Evolutionary conservation across 2,888 invertebrate genomes (phyloP), one percentile per base, ranked within the genome.

Genomic region (Stenoptilia bipunctidactyla): DNA sequence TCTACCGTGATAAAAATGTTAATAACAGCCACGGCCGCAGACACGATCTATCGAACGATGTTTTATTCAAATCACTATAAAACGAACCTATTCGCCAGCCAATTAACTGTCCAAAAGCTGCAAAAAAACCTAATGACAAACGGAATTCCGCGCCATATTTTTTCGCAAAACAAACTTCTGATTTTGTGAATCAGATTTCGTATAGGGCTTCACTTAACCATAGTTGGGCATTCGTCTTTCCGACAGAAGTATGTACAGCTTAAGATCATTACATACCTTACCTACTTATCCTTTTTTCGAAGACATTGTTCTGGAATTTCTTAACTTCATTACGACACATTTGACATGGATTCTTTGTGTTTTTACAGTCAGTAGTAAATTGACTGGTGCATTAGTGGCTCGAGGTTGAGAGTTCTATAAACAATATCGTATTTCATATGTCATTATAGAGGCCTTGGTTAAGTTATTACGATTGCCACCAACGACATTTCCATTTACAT

Each of bases 361-460:
- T 20, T 8, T 20, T 20, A 20, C 20, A 20, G 20, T 45, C 34
- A 40, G 39, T 14, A 37, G 39, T 36, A 39, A 36, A 34, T 42
- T 38, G 43, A 36, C 33, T 39, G 15, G 38, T 44, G 45, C 42
- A 46, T 20, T 20, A 20, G 20, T 8, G 4, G 3, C 20, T 3
- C 20, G 20, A 20, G 20, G 20, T 20, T 20, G 20, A 64, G 61
- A 58, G 61, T 53, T 64, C 56, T 45, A 56, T 55, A 66, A 66
- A 67, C 66, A 66, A 53, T 60, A 62, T 66, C 65, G 47, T 50
- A 56, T 66, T 66, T 57, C 66, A 58, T 50, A 51, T 35, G 38
- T 45, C 41, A 39, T 15, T 9, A 13, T 27, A 15, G 15, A 27
- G 30, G 13, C 30, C 8, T 27, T 40, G 38, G 40, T 30, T 40